phyloP scores from a whole-genome alignment of 2,113 vertebrate species.

The Calypte anna region DNA sequence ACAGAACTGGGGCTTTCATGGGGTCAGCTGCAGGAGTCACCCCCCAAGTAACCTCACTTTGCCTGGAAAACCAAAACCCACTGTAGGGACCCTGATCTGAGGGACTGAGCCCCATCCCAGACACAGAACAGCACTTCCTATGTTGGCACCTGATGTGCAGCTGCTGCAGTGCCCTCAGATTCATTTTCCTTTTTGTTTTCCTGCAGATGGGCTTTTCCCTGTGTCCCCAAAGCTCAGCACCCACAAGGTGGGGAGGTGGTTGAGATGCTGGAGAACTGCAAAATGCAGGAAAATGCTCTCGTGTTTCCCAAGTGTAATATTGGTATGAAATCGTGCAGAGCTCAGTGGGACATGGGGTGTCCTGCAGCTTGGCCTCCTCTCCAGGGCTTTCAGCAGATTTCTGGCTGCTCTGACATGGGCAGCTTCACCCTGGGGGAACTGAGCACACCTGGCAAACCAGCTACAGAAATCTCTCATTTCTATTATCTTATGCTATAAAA shows the following conservation, averaged over 20 bases:
- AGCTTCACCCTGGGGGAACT: neutral
- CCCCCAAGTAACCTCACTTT: neutral
- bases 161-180: neutral
- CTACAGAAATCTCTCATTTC: neutral
- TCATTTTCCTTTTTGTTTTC: neutral
- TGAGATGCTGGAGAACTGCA: constrained; percentile 63
- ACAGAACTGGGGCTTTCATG: neutral
- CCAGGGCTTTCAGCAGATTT: too few relatives aligned
- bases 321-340: constrained; percentile 72
- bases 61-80: neutral
- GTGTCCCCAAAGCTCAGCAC: constrained; percentile 78
- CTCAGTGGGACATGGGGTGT: constrained; percentile 58
- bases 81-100: neutral
- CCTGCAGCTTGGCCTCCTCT: neutral
- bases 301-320: constrained; percentile 73
- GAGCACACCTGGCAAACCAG: neutral
- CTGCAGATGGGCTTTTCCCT: constrained; percentile 73
- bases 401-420: neutral
- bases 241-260: constrained; percentile 67
- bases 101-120: neutral
- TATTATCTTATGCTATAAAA: neutral
- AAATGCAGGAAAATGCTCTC: constrained; percentile 77
- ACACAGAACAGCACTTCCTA: neutral
- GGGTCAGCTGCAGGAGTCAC: neutral
- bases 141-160: neutral